These are phyloP conservation scores for Girardinichthys multiradiatus DNA, from an alignment of 2,113 vertebrate genomes.

Conservation along the genomic window DNA sequence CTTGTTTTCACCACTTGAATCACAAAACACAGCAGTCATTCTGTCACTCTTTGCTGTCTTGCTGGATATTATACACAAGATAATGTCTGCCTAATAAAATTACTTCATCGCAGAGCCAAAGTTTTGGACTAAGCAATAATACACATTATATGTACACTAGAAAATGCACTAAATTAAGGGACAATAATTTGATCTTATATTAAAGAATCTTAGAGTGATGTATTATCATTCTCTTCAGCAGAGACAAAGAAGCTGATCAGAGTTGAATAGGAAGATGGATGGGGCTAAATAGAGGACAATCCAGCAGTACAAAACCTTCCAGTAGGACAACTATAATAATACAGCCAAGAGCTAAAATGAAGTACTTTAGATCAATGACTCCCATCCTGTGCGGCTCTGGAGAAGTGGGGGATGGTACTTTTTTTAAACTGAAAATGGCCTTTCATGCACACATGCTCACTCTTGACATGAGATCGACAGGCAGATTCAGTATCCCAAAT, in stretches of 20 bases:
- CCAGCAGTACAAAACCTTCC: neutral
- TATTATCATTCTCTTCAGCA: neutral
- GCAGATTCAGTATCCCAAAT: too few species aligned
- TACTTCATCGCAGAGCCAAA: neutral
- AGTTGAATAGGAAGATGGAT: neutral
- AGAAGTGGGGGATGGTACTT: neutral
- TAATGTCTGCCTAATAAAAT: slow-evolving; percentile 11
- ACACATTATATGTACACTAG: neutral
- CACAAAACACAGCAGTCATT: slow-evolving; percentile 25
- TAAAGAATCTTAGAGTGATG: neutral
- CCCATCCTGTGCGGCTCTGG: too few species aligned
- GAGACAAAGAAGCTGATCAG: neutral
- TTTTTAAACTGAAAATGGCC: too few species aligned
- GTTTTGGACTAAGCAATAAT: neutral
- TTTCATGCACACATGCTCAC: too few species aligned
- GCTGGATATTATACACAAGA: slow-evolving; percentile 7
- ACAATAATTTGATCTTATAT: neutral
- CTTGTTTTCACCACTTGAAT: slow-evolving; percentile 34
- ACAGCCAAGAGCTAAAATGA: neutral
- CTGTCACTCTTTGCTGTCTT: slow-evolving; percentile 13
- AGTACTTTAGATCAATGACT: neutral
- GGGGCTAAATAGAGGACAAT: neutral
- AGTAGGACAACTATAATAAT: neutral
- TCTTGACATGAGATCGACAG: too few species aligned
- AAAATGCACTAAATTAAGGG: neutral